Evolutionary conservation across 2,888 invertebrate genomes (phyloP).

Genomic region (Myathropa florea): DNA sequence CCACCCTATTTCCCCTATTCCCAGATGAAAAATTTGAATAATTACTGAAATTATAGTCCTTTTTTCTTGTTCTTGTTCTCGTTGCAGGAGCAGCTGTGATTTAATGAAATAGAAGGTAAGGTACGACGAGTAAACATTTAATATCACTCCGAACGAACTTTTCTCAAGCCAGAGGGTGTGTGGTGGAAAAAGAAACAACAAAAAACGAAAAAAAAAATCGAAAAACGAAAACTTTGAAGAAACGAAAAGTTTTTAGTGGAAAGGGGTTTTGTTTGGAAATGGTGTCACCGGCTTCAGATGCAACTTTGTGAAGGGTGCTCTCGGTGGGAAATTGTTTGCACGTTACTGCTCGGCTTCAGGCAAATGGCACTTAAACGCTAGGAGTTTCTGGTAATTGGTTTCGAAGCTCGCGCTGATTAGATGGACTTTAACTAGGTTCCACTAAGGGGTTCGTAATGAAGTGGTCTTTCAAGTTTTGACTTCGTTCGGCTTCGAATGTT

Average conservation of each 20-base stretch:
- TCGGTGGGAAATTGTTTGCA: not conserved
- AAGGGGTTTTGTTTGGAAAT: not conserved
- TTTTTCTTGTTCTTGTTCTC: conserved; percentile 12
- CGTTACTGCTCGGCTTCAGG: not conserved
- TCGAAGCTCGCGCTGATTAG: not conserved
- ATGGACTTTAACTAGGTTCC: not conserved
- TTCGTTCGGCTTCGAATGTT: too few species aligned
- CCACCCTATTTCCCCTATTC: not conserved
- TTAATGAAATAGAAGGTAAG: conserved; percentile 59
- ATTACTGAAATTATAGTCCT: conserved; percentile 26
- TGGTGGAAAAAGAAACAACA: not conserved
- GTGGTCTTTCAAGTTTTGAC: not conserved
- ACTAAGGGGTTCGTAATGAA: not conserved
- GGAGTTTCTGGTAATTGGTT: not conserved
- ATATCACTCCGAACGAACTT: not conserved
- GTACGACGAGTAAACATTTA: not conserved
- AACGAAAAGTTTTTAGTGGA: not conserved
- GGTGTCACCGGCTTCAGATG: not conserved
- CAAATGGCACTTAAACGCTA: not conserved
- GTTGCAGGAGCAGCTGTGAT: conserved; percentile 55
- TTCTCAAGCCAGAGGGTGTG: not conserved
- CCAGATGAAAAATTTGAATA: conserved; percentile 16
- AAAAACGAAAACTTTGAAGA: not conserved
- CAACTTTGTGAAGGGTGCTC: not conserved
- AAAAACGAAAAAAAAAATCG: not conserved